These are phyloP conservation scores for Amiota communis DNA, from an alignment of 2,888 invertebrate genomes.

Conservation along the genomic window DNA sequence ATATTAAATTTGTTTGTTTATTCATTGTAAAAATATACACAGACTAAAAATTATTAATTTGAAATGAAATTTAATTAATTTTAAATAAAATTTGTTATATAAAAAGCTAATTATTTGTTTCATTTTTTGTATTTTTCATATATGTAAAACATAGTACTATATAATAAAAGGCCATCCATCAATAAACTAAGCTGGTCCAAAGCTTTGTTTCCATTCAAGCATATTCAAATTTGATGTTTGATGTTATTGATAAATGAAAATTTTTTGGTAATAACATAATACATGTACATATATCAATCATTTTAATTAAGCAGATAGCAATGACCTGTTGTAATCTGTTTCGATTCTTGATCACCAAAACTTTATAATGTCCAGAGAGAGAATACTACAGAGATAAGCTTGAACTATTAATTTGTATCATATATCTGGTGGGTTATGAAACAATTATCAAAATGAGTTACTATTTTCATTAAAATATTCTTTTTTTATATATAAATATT, in stretches of 20 bases:
- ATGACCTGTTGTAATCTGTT: no score
- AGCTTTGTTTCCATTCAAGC: no score
- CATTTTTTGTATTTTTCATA: constrained; percentile 13
- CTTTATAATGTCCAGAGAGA: no score
- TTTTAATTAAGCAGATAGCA: no score
- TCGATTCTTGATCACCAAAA: no score
- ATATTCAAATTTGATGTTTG: no score
- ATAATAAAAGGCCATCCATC: constrained; percentile 55
- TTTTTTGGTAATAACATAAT: no score
- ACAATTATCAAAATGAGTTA: background rate
- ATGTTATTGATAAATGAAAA: no score
- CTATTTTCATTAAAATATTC: background rate
- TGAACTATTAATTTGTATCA: background rate
- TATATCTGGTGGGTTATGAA: constrained; percentile 8
- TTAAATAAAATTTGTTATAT: constrained; percentile 36
- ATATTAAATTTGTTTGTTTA: constrained; percentile 47
- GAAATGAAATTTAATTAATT: constrained; percentile 35
- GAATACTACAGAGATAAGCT: background rate
- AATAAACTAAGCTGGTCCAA: constrained; percentile 28
- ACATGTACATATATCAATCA: no score
- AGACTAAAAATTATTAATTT: constrained; percentile 37
- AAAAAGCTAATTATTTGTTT: constrained; percentile 48
- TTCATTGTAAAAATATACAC: constrained; percentile 61
- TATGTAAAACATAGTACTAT: constrained; percentile 22
- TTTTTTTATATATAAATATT: background rate